phyloP scores from a whole-genome alignment of 1,140 invertebrate genomes.

The Notospermus geniculatus region DNA sequence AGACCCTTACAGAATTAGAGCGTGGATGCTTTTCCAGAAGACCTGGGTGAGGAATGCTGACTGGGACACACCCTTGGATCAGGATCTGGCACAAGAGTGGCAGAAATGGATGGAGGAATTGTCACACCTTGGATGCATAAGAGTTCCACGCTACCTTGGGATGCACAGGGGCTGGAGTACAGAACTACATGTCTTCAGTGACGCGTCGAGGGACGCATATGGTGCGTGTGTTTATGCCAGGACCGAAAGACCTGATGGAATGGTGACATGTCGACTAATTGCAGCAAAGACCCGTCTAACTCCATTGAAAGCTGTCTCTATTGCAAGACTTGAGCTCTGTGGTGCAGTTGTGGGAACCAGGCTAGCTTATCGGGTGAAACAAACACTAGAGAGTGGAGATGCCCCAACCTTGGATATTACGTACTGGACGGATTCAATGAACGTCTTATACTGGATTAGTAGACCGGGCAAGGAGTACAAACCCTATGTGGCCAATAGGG shows the following conservation, averaged over 20 bases:
- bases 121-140: not conserved
- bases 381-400: not conserved
- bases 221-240: not conserved
- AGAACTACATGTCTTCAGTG: slow-evolving; percentile 2
- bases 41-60: slow-evolving; percentile 1
- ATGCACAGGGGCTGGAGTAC: not conserved
- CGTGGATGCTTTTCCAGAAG: slow-evolving; percentile 1
- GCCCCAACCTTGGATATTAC: not conserved
- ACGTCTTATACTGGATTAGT: slow-evolving; percentile 2
- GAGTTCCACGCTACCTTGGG: not conserved
- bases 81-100: not conserved
- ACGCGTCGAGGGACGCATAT: slow-evolving; percentile 9
- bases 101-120: slow-evolving; percentile 5
- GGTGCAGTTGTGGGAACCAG: not conserved
- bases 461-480: not conserved
- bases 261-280: not conserved
- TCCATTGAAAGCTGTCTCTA: not conserved
- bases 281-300: slow-evolving; percentile 3
- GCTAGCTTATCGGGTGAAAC: not conserved
- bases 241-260: not conserved
- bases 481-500: slow-evolving; percentile 2
- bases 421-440: not conserved
- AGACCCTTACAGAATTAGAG: not conserved
- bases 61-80: not conserved
- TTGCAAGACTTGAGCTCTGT: slow-evolving; percentile 4